Evolutionary conservation across 1,140 invertebrate species (phyloP).

Genomic region (Pogonomyrmex barbatus): DNA sequence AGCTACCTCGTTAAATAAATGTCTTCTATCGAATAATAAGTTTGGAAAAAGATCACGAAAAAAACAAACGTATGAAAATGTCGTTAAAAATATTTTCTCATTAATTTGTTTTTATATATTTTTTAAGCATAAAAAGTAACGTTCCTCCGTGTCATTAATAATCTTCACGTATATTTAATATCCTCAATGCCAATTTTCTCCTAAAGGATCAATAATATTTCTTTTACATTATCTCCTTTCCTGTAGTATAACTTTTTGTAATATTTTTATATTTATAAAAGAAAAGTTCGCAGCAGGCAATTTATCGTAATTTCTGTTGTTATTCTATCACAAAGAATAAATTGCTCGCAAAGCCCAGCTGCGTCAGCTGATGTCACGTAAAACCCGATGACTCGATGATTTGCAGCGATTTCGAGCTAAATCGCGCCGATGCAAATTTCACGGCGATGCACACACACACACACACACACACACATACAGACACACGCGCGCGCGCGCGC

Average conservation of each 20-base stretch:
- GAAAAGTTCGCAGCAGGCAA: background rate
- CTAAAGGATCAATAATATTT: background rate
- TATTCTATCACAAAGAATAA: slow-evolving; percentile 17
- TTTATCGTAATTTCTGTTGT: background rate
- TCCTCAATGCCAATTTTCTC: background rate
- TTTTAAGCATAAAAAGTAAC: background rate
- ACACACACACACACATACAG: too few species aligned
- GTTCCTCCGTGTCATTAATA: background rate
- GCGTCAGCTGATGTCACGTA: slow-evolving; percentile 5
- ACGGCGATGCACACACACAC: background rate
- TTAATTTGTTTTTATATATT: slow-evolving; percentile 21
- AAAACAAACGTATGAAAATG: background rate
- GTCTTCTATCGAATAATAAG: slow-evolving; percentile 1
- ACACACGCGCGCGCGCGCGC: too few species aligned
- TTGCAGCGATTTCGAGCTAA: slow-evolving; percentile 18
- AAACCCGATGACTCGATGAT: slow-evolving; percentile 15
- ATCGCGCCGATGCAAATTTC: slow-evolving; percentile 32
- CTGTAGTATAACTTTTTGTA: background rate
- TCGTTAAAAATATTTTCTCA: background rate
- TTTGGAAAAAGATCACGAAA: background rate
- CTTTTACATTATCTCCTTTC: background rate
- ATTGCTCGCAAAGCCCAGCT: background rate
- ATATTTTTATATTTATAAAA: slow-evolving; percentile 9
- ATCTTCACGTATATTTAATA: background rate
- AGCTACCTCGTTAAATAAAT: background rate